Evolutionary conservation across 2,113 vertebrate genomes (phyloP).

Genomic region (Petroica traversi): DNA sequence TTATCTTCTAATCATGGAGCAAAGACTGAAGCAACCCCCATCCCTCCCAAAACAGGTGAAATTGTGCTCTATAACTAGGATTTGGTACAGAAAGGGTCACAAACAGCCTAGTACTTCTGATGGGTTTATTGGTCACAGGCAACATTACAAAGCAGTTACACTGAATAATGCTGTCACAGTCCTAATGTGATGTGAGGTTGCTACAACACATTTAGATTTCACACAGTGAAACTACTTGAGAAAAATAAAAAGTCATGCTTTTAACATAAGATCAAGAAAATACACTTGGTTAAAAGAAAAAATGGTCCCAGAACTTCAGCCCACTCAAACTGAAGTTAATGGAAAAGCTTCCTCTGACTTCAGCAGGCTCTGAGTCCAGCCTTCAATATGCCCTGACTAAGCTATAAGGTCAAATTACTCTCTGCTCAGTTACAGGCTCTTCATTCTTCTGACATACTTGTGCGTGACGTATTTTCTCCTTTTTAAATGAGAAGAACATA

Average conservation of each 20-base stretch:
- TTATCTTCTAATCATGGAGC: background rate
- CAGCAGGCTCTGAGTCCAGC: background rate
- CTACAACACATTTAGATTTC: slow-evolving; percentile 52
- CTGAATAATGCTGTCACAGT: slow-evolving; percentile 48
- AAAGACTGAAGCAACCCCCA: background rate
- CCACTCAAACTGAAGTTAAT: background rate
- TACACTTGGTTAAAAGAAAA: background rate
- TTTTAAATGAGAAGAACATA: background rate
- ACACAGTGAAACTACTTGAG: slow-evolving; percentile 46
- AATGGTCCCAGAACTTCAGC: background rate
- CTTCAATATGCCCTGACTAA: background rate
- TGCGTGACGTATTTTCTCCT: background rate
- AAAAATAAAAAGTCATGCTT: background rate
- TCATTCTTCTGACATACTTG: background rate
- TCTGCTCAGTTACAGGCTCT: background rate
- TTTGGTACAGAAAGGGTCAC: background rate
- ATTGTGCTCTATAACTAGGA: background rate
- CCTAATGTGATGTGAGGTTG: background rate
- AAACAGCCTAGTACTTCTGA: background rate
- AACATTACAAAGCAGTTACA: slow-evolving; percentile 24
- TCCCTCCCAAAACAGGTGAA: rapidly evolving
- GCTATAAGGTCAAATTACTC: background rate
- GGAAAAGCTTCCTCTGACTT: background rate
- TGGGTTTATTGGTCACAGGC: slow-evolving; percentile 46
- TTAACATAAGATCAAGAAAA: slow-evolving; percentile 34